phyloP scores from a whole-genome alignment of 1,140 invertebrate genomes.

The Zelostemma sp. region DNA sequence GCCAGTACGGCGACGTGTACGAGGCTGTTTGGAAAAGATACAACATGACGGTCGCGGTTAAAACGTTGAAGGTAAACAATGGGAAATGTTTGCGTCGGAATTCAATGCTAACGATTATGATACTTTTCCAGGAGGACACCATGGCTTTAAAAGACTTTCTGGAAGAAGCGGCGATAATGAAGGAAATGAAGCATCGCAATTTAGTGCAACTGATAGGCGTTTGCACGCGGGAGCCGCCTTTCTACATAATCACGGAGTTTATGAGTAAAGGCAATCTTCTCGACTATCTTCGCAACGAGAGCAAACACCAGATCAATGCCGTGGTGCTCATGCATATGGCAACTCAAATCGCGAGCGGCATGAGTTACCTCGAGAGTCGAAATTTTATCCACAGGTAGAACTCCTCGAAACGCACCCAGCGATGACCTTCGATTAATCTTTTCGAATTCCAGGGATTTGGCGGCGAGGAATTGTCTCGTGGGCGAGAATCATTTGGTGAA shows the following conservation, averaged over 20 bases:
- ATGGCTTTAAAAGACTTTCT: slow-evolving; percentile 99
- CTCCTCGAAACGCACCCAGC: no score
- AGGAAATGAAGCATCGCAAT: slow-evolving; percentile 99
- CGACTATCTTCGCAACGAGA: slow-evolving; percentile 93
- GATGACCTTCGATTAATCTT: no score
- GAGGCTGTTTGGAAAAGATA: slow-evolving; percentile 98
- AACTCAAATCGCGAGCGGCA: slow-evolving; percentile 97
- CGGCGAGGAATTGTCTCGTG: slow-evolving; percentile 98
- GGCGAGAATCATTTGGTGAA: slow-evolving; percentile 96
- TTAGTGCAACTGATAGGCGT: slow-evolving; percentile 96
- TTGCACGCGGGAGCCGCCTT: slow-evolving; percentile 97
- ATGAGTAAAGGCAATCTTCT: slow-evolving; percentile 98
- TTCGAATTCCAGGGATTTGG: slow-evolving; percentile 83
- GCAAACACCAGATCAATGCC: slow-evolving; percentile 90
- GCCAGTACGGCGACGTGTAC: slow-evolving; percentile 99
- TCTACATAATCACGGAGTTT: slow-evolving; percentile 99
- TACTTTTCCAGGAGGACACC: slow-evolving; percentile 86
- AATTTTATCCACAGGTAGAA: slow-evolving; percentile 94
- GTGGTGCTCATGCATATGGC: slow-evolving; percentile 99
- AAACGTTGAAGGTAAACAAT: slow-evolving; percentile 96
- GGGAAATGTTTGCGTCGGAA: no score
- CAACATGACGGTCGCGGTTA: slow-evolving; percentile 96
- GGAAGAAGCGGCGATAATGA: slow-evolving; percentile 99
- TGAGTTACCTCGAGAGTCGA: slow-evolving; percentile 97
- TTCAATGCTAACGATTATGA: slow-evolving; percentile 6